Evolutionary conservation across 2,113 vertebrate genomes (phyloP).

Genomic region (Indicator indicator): DNA sequence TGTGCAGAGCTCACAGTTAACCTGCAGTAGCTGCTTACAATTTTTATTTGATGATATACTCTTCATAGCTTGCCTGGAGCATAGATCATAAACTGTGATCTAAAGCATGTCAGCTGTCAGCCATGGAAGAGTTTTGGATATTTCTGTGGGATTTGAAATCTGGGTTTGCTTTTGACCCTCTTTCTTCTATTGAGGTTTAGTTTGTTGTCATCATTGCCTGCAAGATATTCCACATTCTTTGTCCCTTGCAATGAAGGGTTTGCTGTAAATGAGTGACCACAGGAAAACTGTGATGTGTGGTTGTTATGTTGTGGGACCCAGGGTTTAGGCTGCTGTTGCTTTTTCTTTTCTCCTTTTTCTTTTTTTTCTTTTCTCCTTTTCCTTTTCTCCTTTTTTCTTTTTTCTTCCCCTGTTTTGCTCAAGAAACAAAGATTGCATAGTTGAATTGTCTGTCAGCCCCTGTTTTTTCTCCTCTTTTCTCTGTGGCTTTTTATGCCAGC

Average conservation of each 20-base stretch:
- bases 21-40: not conserved
- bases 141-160: not conserved
- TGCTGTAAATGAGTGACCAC: not conserved
- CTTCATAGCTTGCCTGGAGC: not conserved
- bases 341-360: not conserved
- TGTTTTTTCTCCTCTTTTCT: slow-evolving; percentile 21
- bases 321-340: not conserved
- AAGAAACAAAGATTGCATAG: not conserved
- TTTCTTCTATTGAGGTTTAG: not conserved
- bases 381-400: too few species aligned
- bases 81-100: not conserved
- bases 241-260: not conserved
- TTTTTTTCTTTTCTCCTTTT: too few species aligned
- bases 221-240: not conserved
- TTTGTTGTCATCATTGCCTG: fast-evolving
- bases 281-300: not conserved
- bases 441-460: not conserved
- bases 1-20: not conserved
- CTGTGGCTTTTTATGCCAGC: not conserved
- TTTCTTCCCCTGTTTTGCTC: not conserved
- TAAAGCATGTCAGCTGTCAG: not conserved
- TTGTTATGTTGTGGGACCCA: not conserved
- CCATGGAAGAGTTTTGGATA: not conserved
- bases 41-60: not conserved
- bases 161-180: not conserved